Base-by-base conservation (phyloP, 2,113 vertebrate species). In the Zosterops pallidus region DNA sequence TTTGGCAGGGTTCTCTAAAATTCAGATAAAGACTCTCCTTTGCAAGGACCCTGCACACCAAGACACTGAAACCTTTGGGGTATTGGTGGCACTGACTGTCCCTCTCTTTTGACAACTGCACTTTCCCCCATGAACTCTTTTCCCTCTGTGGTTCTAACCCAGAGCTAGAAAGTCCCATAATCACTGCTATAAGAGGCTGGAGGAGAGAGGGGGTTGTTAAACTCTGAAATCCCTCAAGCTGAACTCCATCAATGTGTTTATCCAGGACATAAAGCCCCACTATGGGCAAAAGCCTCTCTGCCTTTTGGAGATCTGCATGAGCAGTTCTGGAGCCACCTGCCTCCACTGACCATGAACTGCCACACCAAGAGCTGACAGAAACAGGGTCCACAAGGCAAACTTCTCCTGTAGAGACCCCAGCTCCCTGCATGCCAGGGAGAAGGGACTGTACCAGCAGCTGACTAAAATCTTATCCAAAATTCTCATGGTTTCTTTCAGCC, bases 331-430 rank as follows among this genome's bases (percentile, higher is more conserved):
- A 83, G 75, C 14, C n/a, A 19, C 20, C 12, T 57, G 44, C 42
- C 46, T 76, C 23, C 1, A 2, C 15, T 7, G 59, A 50, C 44
- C 68, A n/a, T 8, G 41, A 82, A 3, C 29, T 26, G 55, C 39
- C 25, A 53, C 21, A 14, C 17, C 21, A 8, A 41, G 50, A 41
- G 56, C 70, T 78, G 75, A 24, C 10, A 37, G 39, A 3, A 5
- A 6, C 65, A 67, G n/a, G 7, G 12, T 9, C 31, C 56, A 33
- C 0, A 0, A 67, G 28, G 26, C 23, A 90, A 83, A 79, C 1
- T 23, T 21, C 50, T 74, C 28, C 39, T 69, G 35, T 3, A 46
- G 37, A 67, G 52, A 19, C 46, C 70, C 33, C 17, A 25, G 5
- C 5, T 59, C 39, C 39, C 49, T 25, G 7, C 3, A 6, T 8